A percentile compares a stretch with the other conserved stretches of the same genome.
phyloP scores from a whole-genome alignment of 1,140 invertebrate genomes.

The Cheumatopsyche charites region DNA sequence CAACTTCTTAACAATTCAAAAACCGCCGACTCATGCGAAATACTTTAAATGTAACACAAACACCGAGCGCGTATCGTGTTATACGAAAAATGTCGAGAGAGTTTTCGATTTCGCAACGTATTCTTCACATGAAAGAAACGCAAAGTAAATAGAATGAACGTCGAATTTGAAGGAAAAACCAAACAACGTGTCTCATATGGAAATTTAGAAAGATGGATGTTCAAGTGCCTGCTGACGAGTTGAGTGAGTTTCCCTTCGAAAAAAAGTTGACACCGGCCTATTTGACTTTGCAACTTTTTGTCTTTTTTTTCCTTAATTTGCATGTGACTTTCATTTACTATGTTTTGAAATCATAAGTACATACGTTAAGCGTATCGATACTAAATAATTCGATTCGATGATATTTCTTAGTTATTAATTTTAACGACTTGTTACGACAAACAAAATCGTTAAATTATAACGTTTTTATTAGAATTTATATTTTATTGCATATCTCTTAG shows the following conservation, averaged over 20 bases:
- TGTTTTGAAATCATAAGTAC: background rate
- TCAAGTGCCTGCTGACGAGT: conserved; percentile 21
- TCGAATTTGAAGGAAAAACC: conserved; percentile 25
- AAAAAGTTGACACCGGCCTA: background rate
- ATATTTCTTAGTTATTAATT: too few species aligned
- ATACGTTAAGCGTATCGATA: too few species aligned
- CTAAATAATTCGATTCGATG: too few species aligned
- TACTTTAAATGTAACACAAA: too few species aligned
- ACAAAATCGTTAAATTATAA: too few species aligned
- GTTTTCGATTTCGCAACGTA: conserved; percentile 9
- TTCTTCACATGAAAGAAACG: conserved; percentile 12
- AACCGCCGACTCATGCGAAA: too few species aligned
- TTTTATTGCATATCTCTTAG: too few species aligned
- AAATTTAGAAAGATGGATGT: conserved; percentile 30
- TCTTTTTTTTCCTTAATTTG: conserved; percentile 20
- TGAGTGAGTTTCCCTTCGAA: conserved; percentile 8
- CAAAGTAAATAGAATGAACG: background rate
- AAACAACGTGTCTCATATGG: conserved; percentile 23
- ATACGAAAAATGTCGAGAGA: background rate
- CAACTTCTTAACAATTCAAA: too few species aligned
- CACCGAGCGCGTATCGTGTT: too few species aligned
- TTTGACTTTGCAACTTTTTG: conserved; percentile 8
- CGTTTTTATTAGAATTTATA: too few species aligned
- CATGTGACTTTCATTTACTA: conserved; percentile 27
- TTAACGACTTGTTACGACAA: too few species aligned